Conservation (phyloP, 1,140 invertebrate genomes). For the Ceratoteleas bidentatus region DNA sequence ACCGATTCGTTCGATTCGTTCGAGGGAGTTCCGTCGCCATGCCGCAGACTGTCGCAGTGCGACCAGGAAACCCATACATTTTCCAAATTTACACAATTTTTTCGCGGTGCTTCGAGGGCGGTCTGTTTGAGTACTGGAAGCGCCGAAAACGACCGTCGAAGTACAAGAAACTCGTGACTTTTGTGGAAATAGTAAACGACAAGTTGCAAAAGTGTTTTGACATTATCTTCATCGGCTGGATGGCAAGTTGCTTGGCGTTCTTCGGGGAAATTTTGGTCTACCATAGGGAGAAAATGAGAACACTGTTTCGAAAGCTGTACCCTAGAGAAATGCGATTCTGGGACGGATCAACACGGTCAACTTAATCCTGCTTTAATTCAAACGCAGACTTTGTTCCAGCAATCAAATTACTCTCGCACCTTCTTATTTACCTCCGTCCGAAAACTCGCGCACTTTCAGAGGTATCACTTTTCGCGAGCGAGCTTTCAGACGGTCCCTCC, state of each 20-base stretch:
- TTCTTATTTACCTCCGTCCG: too few species aligned
- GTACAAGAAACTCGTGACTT: constrained; percentile 10
- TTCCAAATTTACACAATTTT: constrained; percentile 57
- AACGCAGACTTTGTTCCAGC: too few species aligned
- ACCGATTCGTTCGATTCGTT: constrained; percentile 40
- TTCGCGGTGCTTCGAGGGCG: constrained; percentile 31
- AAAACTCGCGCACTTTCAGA: too few species aligned
- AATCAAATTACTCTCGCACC: too few species aligned
- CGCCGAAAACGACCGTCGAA: constrained; percentile 9
- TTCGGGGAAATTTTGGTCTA: constrained; percentile 23
- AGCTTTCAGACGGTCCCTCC: too few species aligned
- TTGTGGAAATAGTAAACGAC: constrained; percentile 47
- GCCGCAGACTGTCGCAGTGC: constrained; percentile 48
- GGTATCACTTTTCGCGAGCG: too few species aligned
- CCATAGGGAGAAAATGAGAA: too few species aligned
- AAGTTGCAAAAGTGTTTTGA: constrained; percentile 52
- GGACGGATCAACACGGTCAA: too few species aligned
- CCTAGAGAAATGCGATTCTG: too few species aligned
- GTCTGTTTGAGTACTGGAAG: constrained; percentile 58
- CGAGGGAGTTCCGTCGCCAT: constrained; percentile 8
- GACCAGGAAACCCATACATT: constrained; percentile 63
- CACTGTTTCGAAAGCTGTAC: too few species aligned
- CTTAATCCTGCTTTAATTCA: too few species aligned
- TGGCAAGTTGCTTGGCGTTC: constrained; percentile 39
- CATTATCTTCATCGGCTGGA: constrained; percentile 59